A percentile compares a stretch with the other conserved stretches of the same genome.
These are phyloP conservation scores for Mycetomoellerius zeteki DNA, from an alignment of 1,140 invertebrate genomes.

Conservation along the genomic window DNA sequence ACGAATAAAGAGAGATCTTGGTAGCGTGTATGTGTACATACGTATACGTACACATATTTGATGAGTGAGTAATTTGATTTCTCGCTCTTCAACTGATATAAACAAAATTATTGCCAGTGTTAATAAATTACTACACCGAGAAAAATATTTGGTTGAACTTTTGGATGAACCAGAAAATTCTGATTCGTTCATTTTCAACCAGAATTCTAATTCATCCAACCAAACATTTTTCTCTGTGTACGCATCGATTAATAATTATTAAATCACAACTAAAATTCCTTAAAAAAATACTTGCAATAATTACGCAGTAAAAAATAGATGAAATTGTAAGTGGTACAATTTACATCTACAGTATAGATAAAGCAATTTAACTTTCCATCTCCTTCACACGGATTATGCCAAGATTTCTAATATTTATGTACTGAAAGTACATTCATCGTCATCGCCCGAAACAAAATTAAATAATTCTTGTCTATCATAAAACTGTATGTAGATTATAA, in stretches of 20 bases:
- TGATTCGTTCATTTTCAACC: no score
- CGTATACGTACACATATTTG: not conserved
- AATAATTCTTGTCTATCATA: conserved; percentile 49
- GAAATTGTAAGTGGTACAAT: not conserved
- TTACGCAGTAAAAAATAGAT: not conserved
- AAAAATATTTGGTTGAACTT: no score
- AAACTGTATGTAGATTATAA: conserved; percentile 39
- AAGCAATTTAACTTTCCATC: not conserved
- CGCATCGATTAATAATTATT: not conserved
- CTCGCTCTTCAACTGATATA: not conserved
- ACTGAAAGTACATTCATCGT: not conserved
- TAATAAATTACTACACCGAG: not conserved
- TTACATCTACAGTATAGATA: not conserved
- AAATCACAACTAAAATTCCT: not conserved
- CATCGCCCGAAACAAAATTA: conserved; percentile 2
- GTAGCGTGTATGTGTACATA: no score
- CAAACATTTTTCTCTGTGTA: no score
- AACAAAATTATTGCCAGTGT: not conserved
- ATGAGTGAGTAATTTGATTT: not conserved
- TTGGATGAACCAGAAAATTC: no score
- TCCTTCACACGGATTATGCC: not conserved
- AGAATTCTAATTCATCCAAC: no score
- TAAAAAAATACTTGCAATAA: not conserved
- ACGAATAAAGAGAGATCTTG: conserved; percentile 5
- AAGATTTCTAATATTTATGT: not conserved